Base-by-base conservation (phyloP, 1,140 invertebrate genomes). In the Drosophila cardini region DNA sequence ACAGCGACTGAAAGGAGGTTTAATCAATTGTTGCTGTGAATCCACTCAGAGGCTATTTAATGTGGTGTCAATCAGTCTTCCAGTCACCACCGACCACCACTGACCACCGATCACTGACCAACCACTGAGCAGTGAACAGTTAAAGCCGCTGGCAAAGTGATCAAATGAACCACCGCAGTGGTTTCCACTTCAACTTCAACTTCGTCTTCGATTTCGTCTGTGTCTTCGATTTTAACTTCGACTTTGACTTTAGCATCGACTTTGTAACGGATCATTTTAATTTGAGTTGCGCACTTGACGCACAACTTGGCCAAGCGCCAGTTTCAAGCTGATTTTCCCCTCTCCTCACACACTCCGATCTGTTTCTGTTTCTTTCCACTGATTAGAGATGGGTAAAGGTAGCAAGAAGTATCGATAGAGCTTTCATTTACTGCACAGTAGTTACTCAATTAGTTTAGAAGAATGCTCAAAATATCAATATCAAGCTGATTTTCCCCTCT, bases 221-320 rank as follows among this genome's bases (percentile, higher is more conserved):
- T 10, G 11, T 32, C 48, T 32, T 50, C 9, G 26, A n/a, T 21
- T 21, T 7, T 26, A 46, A 64, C 75, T 76, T 78, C 10, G 36
- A 38, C 9, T 38, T 38, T 10, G 11, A 11, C 36, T 38, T 10
- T 38, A 40, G 9, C 36, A 8, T 7, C 36, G 55, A 60, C 75
- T 79, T 78, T 58, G 78, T 83, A 83, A 83, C 80, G 80, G 80
- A 65, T 68, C 46, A 46, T 81, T 77, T 78, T 70, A 68, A 80
- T 76, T 76, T 60, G 18, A 64, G 55, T 26, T 38, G 55, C 60
- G 60, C 76, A 76, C 62, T 68, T 76, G 76, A 76, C 50, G 61
- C 67, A 53, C 55, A 42, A 30, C 60, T 36, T 70, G 50, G 58
- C 50, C 18, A 15, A 36, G 32, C 58, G 48, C 26, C 65, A 60